These are phyloP conservation scores for Mastomys natalensis DNA, from an alignment of 2,113 vertebrate genomes.

Conservation along the genomic window DNA sequence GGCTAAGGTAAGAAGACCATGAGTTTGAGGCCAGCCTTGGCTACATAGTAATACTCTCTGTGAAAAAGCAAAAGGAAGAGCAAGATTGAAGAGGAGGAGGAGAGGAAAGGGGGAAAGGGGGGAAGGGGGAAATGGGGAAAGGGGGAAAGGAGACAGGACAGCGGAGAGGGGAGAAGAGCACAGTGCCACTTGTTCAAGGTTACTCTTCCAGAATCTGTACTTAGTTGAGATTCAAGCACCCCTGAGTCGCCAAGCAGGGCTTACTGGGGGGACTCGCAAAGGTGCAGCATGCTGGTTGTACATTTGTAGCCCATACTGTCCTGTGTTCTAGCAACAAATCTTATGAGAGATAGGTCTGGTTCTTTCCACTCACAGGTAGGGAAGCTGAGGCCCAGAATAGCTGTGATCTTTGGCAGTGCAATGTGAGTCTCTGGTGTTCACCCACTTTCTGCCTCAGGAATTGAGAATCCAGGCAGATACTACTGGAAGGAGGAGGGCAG, in stretches of 20 bases:
- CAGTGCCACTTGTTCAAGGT: background rate
- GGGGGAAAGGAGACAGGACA: background rate
- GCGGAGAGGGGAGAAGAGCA: too few relatives aligned
- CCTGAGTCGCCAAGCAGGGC: background rate
- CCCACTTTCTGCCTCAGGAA: fast-evolving
- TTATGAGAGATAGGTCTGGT: fast-evolving
- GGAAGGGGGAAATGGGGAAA: too few relatives aligned
- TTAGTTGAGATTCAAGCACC: background rate
- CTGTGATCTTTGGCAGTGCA: background rate
- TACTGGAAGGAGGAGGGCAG: background rate
- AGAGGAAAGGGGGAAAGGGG: background rate
- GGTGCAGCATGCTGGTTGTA: fast-evolving
- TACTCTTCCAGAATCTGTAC: background rate
- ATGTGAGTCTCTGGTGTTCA: fast-evolving
- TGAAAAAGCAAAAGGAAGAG: background rate
- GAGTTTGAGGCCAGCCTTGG: background rate
- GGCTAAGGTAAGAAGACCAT: too few relatives aligned
- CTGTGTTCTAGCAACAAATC: background rate
- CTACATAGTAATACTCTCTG: background rate
- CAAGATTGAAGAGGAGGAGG: background rate
- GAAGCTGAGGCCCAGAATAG: background rate
- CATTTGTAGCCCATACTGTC: background rate
- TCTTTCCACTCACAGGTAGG: background rate
- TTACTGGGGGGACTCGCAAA: background rate
- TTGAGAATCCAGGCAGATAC: background rate